Conservation (phyloP, 2,797 vertebrate species). For the Anguilla pacifica region DNA sequence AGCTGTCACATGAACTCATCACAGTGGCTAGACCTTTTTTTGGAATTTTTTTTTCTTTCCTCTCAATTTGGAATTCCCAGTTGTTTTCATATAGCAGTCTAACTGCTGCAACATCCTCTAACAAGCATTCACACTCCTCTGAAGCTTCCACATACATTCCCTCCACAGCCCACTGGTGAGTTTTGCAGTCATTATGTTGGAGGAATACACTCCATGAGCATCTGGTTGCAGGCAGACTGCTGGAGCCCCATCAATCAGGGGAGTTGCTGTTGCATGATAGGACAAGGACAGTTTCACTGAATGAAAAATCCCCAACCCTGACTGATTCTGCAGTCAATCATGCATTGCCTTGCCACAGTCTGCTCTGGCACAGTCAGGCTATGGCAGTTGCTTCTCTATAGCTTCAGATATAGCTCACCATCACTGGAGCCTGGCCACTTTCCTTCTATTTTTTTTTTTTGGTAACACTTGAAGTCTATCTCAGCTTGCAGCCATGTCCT, state of each 20-base stretch:
- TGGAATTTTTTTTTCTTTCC: background rate
- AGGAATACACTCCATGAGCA: background rate
- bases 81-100: background rate
- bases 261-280: background rate
- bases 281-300: background rate
- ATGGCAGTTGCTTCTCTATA: background rate
- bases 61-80: conserved; percentile 7
- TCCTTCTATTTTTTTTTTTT: background rate
- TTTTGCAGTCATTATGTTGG: background rate
- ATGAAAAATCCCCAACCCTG: background rate
- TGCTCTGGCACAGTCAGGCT: background rate
- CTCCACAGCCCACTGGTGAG: background rate
- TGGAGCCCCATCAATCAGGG: background rate
- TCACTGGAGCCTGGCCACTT: background rate
- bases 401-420: background rate
- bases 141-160: background rate
- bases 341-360: background rate
- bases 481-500: background rate
- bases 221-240: background rate
- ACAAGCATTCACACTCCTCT: background rate
- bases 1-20: background rate
- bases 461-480: background rate
- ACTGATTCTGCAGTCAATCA: background rate
- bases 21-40: background rate
- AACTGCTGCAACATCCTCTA: background rate